A percentile compares a stretch with the other conserved stretches of the same genome.
Conservation (phyloP, 2,797 vertebrate genomes). For the Smutsia temminckii region DNA sequence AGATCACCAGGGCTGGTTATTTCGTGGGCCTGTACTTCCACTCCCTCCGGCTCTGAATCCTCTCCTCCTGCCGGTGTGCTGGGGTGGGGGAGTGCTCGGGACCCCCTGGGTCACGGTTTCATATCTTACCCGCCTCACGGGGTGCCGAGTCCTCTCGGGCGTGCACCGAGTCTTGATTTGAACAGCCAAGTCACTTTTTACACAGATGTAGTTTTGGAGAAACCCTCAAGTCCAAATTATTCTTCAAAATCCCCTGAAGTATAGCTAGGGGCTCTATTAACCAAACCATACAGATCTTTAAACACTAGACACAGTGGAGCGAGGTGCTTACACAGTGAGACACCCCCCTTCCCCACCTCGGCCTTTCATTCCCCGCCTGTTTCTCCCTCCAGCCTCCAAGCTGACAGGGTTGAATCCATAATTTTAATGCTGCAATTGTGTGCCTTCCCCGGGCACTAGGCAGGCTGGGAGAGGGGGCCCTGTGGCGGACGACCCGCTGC, state of each 20-base stretch:
- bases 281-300: rapidly evolving
- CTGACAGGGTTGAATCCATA: background rate
- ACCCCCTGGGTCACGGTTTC: too few relatives aligned
- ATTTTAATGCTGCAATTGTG: background rate
- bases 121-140: too few relatives aligned
- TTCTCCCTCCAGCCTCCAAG: background rate
- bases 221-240: too few relatives aligned
- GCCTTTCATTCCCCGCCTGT: background rate
- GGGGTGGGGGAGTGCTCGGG: too few relatives aligned
- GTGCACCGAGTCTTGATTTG: too few relatives aligned
- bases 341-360: background rate
- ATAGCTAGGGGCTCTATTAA: rapidly evolving
- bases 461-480: background rate
- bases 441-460: background rate
- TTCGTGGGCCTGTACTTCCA: too few relatives aligned
- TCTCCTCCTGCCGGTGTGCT: too few relatives aligned
- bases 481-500: too few relatives aligned
- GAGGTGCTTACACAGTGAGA: rapidly evolving
- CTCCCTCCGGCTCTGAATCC: too few relatives aligned
- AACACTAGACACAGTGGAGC: too few relatives aligned
- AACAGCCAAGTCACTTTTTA: background rate
- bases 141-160: too few relatives aligned
- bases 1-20: too few relatives aligned
- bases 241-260: background rate
- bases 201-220: background rate